Evolutionary conservation across 2,797 vertebrate species (phyloP), one percentile per base, ranked within the genome.

Genomic region (Galago senegalensis): DNA sequence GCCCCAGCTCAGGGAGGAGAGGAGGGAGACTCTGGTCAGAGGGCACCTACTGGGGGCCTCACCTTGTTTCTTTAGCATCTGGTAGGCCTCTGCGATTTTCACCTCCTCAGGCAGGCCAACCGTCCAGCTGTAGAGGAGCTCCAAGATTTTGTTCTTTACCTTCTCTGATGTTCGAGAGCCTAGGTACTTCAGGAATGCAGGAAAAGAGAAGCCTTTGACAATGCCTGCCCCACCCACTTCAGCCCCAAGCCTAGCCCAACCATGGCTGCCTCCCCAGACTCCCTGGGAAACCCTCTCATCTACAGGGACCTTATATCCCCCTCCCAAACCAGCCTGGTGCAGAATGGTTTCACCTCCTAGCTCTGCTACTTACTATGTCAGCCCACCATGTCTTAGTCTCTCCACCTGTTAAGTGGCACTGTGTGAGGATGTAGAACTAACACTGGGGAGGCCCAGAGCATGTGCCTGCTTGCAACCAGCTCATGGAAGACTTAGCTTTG

Each of bases 11-110:
- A 1, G 1, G 16, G 34, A 65, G 72, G 2, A 90, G 65, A 76
- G 18, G 34, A 31, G 9, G 89, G 60, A 37, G 46, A 43, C 0
- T 3, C 53, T 4, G 16, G 43, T 49, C 61, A 37, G 23, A 2
- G 14, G 61, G 2, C 1, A 4, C 0, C 7, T 49, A 2, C 17
- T 3, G 40, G 49, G 17, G 3, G 17, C 70, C 72, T 96, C 84
- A 99, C 99, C 99, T 98, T 99, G 99, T 97, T 99, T 99, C 98
- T 99, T 99, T 83, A 99, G 98, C 99, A 99, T 99, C 98, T 99
- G 99, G 98, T 99, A 99, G 63, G 99, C 99, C 58, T 99, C 99
- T 0, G 99, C 97, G 40, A 99, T 99, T 98, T 99, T 99, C 95
- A 99, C 99, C 96, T 99, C 99, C 13, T 99, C 99, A 2, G 99